Evolutionary conservation across 1,140 invertebrate genomes (phyloP).

Genomic region (Mamestra configurata): DNA sequence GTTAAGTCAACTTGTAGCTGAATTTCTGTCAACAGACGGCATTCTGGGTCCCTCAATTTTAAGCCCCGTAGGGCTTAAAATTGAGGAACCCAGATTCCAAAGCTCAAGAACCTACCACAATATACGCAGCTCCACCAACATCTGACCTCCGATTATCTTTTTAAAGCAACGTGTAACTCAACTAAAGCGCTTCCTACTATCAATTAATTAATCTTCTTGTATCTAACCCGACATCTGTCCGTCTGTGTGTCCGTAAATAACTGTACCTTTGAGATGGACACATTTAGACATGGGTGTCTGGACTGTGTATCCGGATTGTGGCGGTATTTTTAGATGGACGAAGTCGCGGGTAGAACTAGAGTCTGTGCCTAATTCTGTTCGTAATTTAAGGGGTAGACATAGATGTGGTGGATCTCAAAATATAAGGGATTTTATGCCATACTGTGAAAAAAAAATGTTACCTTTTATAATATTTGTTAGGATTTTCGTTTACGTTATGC

Average conservation of each 20-base stretch:
- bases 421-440: neutral
- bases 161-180: neutral
- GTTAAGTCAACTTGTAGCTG: no score
- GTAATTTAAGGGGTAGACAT: conserved; percentile 1
- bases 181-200: conserved; percentile 1
- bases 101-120: no score
- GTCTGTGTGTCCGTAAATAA: conserved; percentile 13
- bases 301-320: conserved; percentile 5
- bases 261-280: neutral
- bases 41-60: no score
- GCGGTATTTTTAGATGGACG: neutral
- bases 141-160: neutral
- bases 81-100: no score
- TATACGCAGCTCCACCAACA: neutral
- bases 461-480: no score
- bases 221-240: conserved; percentile 20
- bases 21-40: no score
- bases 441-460: no score
- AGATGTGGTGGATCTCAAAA: neutral
- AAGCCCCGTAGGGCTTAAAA: no score
- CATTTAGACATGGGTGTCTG: neutral
- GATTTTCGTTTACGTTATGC: no score
- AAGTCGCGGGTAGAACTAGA: neutral
- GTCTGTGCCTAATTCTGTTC: no score
- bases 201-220: conserved; percentile 8